Percentiles rank a stretch among this genome's conserved stretches.
These are phyloP conservation scores for Erebia aethiops DNA, from an alignment of 2,888 invertebrate species.

Conservation along the genomic window DNA sequence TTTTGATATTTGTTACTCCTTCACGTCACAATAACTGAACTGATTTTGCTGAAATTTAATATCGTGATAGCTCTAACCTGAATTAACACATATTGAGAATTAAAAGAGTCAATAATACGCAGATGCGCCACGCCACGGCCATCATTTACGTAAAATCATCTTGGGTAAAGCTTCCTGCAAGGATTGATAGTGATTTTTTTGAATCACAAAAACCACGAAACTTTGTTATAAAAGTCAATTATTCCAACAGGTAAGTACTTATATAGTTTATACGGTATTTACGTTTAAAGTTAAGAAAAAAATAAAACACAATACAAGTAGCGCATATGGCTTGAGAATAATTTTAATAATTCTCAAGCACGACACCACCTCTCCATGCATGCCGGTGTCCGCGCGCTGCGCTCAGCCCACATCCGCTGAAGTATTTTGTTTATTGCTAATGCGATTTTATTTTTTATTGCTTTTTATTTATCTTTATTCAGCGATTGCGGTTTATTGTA, in stretches of 20 bases:
- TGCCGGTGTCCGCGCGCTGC: slow-evolving; percentile 64
- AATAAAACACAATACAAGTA: slow-evolving; percentile 10
- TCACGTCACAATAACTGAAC: too few relatives aligned
- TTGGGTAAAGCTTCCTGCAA: too few relatives aligned
- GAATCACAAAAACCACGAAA: too few relatives aligned
- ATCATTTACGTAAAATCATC: too few relatives aligned
- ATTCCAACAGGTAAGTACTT: too few relatives aligned
- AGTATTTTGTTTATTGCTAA: slow-evolving; percentile 84
- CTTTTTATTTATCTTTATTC: slow-evolving; percentile 84
- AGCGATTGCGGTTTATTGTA: slow-evolving; percentile 84
- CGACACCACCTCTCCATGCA: slow-evolving; percentile 55
- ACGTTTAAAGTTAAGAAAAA: slow-evolving; percentile 15
- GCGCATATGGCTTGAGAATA: slow-evolving; percentile 27
- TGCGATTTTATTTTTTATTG: slow-evolving; percentile 83
- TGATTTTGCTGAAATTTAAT: too few relatives aligned
- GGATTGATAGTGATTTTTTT: too few relatives aligned
- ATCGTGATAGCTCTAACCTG: too few relatives aligned
- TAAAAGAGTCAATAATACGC: too few relatives aligned
- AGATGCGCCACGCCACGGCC: too few relatives aligned
- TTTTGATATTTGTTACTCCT: too few relatives aligned
- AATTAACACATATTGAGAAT: too few relatives aligned
- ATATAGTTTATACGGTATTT: not conserved
- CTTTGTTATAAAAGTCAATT: not conserved
- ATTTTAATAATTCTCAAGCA: slow-evolving; percentile 37
- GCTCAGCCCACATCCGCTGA: slow-evolving; percentile 82